Evolutionary conservation across 2,888 invertebrate species (phyloP), one percentile per base, ranked within the genome.

Genomic region (Cancer borealis): DNA sequence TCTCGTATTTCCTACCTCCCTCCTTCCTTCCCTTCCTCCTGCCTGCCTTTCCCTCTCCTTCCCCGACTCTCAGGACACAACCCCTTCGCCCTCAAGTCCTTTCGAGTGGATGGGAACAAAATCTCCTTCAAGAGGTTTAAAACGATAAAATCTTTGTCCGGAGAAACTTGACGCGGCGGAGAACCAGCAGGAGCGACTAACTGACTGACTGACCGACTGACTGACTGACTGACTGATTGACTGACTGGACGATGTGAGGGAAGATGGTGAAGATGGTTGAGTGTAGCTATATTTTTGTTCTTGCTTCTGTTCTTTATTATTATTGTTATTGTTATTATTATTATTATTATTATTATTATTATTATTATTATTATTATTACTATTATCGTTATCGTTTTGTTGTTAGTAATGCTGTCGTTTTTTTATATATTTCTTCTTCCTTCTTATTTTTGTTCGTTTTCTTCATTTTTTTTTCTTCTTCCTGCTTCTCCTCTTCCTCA

Each of bases 141-240:
- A 79, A 79, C 79, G 79, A 79, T 26, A 26, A 79, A 79, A 79
- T 79, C 79, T 79, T 79, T 30, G 79, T 79, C 30, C 26, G 30
- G 79, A 79, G 79, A 79, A 79, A 79, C 79, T 79, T 30, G 30
- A 10, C 79, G 79, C 79, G 79, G 30, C 12, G 79, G 30, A 30
- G 79, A 30, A 30, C 79, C 79, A 30, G 79, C 10, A 79, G 79
- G 79, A 79, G 79, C 30, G 79, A 30, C 26, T 26, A 21, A 30
- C 79, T 79, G 79, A 30, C 79, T 79, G 79, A 79, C 66, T 39
- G 39, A 79, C 66, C 30, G 79, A 30, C 79, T 79, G 79, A 30
- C 79, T 73, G 73, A 26, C 73, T 73, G 66, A 5, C 14, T 66
- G n/a, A n/a, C n/a, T n/a, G n/a, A n/a, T n/a, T 66, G 66, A 10